A percentile compares a stretch with the other conserved stretches of the same genome.
These are phyloP conservation scores for Cyanistes caeruleus DNA, from an alignment of 2,113 vertebrate species.

Conservation along the genomic window DNA sequence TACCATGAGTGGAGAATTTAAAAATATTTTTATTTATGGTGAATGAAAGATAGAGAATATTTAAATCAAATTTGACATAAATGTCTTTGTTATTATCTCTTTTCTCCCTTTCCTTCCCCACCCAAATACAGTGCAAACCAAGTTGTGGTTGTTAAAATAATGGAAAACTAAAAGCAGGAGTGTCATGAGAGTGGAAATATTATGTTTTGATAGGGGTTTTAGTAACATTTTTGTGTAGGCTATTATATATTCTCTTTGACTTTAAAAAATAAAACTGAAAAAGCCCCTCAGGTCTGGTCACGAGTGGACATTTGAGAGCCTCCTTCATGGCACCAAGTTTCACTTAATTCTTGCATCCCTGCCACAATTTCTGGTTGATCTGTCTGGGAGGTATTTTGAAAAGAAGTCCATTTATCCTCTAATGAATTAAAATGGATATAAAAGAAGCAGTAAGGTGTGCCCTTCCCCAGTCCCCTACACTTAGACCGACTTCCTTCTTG, in stretches of 20 bases:
- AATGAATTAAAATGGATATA: background rate
- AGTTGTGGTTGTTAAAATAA: background rate
- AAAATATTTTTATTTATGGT: background rate
- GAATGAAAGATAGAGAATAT: background rate
- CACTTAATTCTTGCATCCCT: background rate
- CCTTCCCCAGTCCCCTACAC: background rate
- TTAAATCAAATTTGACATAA: background rate
- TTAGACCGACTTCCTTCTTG: background rate
- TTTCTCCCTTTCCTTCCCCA: background rate
- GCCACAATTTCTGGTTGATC: background rate
- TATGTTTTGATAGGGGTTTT: background rate
- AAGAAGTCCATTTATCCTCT: background rate
- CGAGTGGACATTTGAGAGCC: background rate
- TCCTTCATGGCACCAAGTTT: background rate
- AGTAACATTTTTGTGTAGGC: background rate
- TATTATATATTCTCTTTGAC: background rate
- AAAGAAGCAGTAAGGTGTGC: background rate
- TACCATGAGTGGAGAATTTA: background rate
- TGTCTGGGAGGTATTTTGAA: background rate
- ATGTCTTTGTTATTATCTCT: background rate
- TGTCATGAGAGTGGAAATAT: background rate
- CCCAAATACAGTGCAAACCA: background rate
- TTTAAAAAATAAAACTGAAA: background rate
- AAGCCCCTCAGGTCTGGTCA: background rate
- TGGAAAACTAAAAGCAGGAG: background rate